phyloP scores from a whole-genome alignment of 2,888 invertebrate genomes.

The Gibbula magus region DNA sequence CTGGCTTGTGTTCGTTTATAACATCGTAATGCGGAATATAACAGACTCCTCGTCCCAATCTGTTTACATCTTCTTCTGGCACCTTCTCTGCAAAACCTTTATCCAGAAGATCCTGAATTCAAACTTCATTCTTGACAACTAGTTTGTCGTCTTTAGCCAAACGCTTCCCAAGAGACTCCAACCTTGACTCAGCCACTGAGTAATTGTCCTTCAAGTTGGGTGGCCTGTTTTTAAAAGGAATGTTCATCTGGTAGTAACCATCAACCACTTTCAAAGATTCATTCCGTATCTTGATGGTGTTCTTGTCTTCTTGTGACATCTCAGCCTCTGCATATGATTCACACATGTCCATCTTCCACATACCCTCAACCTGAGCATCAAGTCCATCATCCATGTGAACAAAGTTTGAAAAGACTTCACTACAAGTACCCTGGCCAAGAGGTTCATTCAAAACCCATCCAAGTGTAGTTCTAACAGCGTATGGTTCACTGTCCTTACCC shows the following conservation, averaged over 20 bases:
- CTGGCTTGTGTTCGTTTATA: slow-evolving; percentile 1
- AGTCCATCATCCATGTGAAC: slow-evolving; percentile 81
- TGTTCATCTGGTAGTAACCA: slow-evolving; percentile 26
- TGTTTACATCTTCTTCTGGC: background rate
- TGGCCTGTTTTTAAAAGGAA: no score
- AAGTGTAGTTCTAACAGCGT: slow-evolving; percentile 27
- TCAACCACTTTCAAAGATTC: background rate
- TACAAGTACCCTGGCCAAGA: background rate
- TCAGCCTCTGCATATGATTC: slow-evolving; percentile 82
- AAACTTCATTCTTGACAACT: slow-evolving; percentile 16
- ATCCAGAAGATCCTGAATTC: slow-evolving; percentile 27
- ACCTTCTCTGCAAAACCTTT: slow-evolving; percentile 34
- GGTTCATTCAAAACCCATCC: slow-evolving; percentile 38
- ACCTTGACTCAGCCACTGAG: background rate
- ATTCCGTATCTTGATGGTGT: slow-evolving; percentile 14
- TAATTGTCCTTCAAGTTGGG: slow-evolving; percentile 8
- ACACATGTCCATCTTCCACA: slow-evolving; percentile 32
- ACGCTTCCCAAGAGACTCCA: background rate
- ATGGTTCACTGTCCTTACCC: slow-evolving; percentile 23
- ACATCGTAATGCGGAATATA: slow-evolving; percentile 29
- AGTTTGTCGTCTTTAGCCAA: slow-evolving; percentile 20
- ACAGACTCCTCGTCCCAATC: background rate
- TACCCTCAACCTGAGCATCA: slow-evolving; percentile 87
- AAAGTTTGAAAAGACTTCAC: slow-evolving; percentile 3
- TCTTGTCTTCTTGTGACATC: slow-evolving; percentile 83